phyloP scores from a whole-genome alignment of 2,113 vertebrate genomes.

The Chloebia gouldiae region DNA sequence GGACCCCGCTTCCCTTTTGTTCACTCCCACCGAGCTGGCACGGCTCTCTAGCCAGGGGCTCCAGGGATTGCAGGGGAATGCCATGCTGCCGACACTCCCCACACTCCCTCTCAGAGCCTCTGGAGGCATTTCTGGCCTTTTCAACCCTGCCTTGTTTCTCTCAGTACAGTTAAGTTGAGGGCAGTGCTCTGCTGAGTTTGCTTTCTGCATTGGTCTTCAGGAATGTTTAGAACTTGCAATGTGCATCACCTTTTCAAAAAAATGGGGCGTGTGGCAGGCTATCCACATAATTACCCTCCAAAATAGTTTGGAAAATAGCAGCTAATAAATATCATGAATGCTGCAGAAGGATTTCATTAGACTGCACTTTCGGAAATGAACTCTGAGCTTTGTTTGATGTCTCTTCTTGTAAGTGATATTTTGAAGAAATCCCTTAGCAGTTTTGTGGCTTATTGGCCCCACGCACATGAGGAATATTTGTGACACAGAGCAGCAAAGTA shows the following conservation, averaged over 20 bases:
- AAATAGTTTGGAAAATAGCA: not conserved
- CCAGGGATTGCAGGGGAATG: not conserved
- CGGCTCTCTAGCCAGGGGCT: fast-evolving
- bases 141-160: conserved; percentile 24
- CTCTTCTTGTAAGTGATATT: conserved; percentile 1
- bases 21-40: conserved; percentile 33
- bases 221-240: not conserved
- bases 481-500: not conserved
- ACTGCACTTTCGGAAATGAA: not conserved
- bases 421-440: not conserved
- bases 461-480: not conserved
- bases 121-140: conserved; percentile 9
- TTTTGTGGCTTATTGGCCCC: not conserved
- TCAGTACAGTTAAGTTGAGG: not conserved
- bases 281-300: not conserved
- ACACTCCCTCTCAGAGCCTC: not conserved
- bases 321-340: conserved; percentile 9
- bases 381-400: not conserved
- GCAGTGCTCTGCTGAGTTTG: not conserved
- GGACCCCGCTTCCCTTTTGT: conserved; percentile 27
- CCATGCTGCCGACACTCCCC: not conserved
- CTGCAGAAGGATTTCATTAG: conserved; percentile 23
- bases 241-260: not conserved
- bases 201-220: not conserved
- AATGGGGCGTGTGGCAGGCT: not conserved